These are phyloP conservation scores for Xylophagus ater DNA, from an alignment of 2,888 invertebrate species.

Conservation along the genomic window DNA sequence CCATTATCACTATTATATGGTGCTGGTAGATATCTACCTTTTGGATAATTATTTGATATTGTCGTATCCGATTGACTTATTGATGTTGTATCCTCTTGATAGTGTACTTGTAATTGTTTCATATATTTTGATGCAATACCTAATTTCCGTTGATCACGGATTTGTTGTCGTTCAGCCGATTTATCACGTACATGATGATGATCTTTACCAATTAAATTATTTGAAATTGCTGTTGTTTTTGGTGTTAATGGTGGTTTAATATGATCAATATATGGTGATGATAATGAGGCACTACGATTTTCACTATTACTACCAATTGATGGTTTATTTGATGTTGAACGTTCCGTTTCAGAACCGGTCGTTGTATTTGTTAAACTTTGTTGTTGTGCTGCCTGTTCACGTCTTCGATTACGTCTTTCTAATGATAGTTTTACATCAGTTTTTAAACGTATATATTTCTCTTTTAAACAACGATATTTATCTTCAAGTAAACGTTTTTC, in stretches of 20 bases:
- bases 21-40: slow-evolving; percentile 29
- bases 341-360: slow-evolving; percentile 70
- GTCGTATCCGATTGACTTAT: slow-evolving; percentile 38
- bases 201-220: slow-evolving; percentile 4
- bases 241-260: slow-evolving; percentile 16
- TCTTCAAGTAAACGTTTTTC: slow-evolving; percentile 62
- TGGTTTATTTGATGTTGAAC: slow-evolving; percentile 59
- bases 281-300: slow-evolving; percentile 30
- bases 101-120: slow-evolving; percentile 32
- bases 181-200: slow-evolving; percentile 20
- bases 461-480: slow-evolving; percentile 69
- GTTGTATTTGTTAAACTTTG: slow-evolving; percentile 41
- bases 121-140: slow-evolving; percentile 35
- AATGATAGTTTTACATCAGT: slow-evolving; percentile 67
- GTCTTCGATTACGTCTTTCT: slow-evolving; percentile 58
- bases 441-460: slow-evolving; percentile 69
- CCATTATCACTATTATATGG: slow-evolving; percentile 33
- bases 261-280: slow-evolving; percentile 24
- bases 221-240: not conserved
- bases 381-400: slow-evolving; percentile 43
- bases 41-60: slow-evolving; percentile 35
- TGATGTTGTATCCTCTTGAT: slow-evolving; percentile 32
- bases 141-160: slow-evolving; percentile 23
- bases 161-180: slow-evolving; percentile 20
- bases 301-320: slow-evolving; percentile 43